Evolutionary conservation across 2,113 vertebrate genomes (phyloP).

Genomic region (Antigone vipio): DNA sequence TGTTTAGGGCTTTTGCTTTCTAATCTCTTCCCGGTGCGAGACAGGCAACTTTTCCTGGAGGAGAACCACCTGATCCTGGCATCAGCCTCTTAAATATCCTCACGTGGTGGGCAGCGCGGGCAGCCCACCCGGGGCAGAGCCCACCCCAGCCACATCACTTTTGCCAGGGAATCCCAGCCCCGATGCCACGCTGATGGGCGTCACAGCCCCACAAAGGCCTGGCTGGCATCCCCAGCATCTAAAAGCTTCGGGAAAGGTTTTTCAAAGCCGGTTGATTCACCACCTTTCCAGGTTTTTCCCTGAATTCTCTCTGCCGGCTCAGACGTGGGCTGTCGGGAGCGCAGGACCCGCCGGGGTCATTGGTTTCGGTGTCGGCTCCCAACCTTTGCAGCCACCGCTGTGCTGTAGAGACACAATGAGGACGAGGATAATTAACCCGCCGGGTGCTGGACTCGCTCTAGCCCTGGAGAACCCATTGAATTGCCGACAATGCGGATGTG

Average conservation of each 20-base stretch:
- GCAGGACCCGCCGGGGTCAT: accelerated
- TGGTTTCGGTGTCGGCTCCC: neutral
- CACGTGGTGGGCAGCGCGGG: accelerated
- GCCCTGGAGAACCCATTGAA: neutral
- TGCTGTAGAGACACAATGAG: neutral
- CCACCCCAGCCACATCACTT: accelerated
- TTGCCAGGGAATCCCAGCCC: neutral
- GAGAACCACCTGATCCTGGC: neutral
- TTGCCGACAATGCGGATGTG: neutral
- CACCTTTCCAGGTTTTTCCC: neutral
- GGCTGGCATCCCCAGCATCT: neutral
- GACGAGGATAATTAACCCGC: neutral
- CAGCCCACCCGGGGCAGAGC: neutral
- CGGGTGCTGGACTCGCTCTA: neutral
- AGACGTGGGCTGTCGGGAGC: neutral
- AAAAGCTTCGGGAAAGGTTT: neutral
- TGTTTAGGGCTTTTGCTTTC: neutral
- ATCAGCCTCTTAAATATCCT: neutral
- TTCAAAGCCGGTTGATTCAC: neutral
- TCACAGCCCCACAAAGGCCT: accelerated
- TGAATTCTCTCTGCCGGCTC: neutral
- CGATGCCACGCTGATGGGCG: accelerated
- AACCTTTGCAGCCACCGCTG: neutral
- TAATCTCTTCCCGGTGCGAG: accelerated
- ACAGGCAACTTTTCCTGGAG: neutral